Base-by-base conservation (phyloP, 2,888 invertebrate species). In the Beris chalybata region DNA sequence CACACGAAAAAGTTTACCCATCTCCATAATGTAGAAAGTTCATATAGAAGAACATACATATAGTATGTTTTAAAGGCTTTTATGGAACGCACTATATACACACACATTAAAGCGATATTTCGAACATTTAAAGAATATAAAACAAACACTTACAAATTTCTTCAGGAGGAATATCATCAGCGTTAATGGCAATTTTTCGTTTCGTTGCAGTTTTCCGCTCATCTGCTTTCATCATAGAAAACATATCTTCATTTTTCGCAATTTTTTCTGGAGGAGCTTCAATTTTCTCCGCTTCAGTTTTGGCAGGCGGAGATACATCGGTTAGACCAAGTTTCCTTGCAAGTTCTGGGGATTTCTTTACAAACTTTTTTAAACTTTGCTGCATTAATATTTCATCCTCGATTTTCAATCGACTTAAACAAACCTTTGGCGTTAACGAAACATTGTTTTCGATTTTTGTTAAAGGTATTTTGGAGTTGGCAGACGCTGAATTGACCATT, bases 311-410 rank as follows among this genome's bases (percentile, higher is more conserved):
- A 6, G 15, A 70, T n/a, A 76, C 73, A 65, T 77, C 74, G 29
- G 79, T 79, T 70, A 86, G 82, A 47, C 86, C 86, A 74, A 86
- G 80, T 76, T 85, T 84, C 71, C 84, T 84, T 61, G 86, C 85
- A 67, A 84, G 78, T 74, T 82, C 82, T 68, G 85, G 86, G 73
- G 85, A 84, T 73, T 85, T 86, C 76, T 87, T 85, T 65, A 84
- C 85, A 77, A 87, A 88, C 72, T 86, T 85, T 71, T 83, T 83
- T 71, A 88, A 77, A 79, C 87, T 88, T 74, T 85, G 85, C 73
- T 88, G 86, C 84, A 89, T 85, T 53, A 86, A 76, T 59, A 83
- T 82, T 74, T 85, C 84, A 76, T 87, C 87, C 75, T 84, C 80
- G 69, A 74, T 71, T 74, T 76, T 78, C 72, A 79, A 76, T 59